Conservation (phyloP, 2,797 vertebrate genomes). For the Antrozous pallidus region DNA sequence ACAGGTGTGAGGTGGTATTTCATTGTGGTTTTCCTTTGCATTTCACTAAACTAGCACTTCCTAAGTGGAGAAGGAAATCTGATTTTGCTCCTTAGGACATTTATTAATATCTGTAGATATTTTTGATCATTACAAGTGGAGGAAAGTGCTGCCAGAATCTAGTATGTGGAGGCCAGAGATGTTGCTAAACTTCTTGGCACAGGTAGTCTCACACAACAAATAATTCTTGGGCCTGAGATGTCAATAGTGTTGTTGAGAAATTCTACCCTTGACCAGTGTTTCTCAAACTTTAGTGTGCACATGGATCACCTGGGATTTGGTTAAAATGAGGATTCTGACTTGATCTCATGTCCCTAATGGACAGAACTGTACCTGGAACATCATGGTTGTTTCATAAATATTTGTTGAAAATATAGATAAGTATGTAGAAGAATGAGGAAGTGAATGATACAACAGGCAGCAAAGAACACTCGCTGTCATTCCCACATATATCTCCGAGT, state of each 20-base stretch:
- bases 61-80: neutral
- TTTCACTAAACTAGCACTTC: neutral
- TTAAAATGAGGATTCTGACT: neutral
- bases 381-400: neutral
- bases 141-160: neutral
- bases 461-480: neutral
- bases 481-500: neutral
- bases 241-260: neutral
- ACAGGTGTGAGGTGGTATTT: neutral
- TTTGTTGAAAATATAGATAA: neutral
- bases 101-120: neutral
- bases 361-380: neutral
- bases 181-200: neutral
- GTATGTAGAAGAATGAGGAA: neutral
- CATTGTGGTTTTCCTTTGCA: neutral
- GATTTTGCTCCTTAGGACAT: neutral
- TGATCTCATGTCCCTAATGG: neutral
- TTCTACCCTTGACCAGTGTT: neutral
- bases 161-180: neutral
- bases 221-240: neutral
- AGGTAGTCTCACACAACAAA: neutral
- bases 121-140: neutral
- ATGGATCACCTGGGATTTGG: neutral
- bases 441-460: neutral
- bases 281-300: neutral